Base-by-base conservation (phyloP, 2,797 vertebrate species). In the Crocidura indochinensis region DNA sequence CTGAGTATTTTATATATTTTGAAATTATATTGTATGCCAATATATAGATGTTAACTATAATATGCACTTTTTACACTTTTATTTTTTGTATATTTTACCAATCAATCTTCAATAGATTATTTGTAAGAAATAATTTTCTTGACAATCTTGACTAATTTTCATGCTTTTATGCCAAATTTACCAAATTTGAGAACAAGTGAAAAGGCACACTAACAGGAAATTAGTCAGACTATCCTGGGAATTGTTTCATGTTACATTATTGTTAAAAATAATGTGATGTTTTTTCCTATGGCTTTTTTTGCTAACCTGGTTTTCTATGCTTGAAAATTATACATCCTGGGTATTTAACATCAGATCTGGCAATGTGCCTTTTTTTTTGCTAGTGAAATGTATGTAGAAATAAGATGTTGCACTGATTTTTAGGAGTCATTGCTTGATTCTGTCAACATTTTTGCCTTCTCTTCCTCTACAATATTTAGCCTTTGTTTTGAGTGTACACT, bases 221-320 rank as follows among this genome's bases (percentile, higher is more conserved):
- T 62, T 82, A 78, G 47, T 84, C 67, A 83, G 53, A 87, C 46
- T 19, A 72, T 84, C 26, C 49, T 73, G 76, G 26, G 44, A 78
- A 46, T 71, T 79, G 10, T 79, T 91, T 67, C 29, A 5, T 62
- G 44, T 38, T 72, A 15, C 38, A 56, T 75, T 72, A 82, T 86
- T 67, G 1, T 51, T 60, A 80, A 84, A 87, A 56, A 69, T 38
- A 65, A 69, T 64, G 17, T 64, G 24, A 15, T 71, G 10, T 26
- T 79, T 92, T 91, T 64, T 79, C 20, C 15, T 81, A 14, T 14
- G 20, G 26, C 49, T 8, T 53, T 68, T 83, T 84, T 83, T 38
- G 62, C 72, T 84, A 90, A 76, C 31, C 8, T 79, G 5, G 9
- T n/a, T 14, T 20, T 31, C 64, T 65, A 68, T 84, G 46, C 8